phyloP scores from a whole-genome alignment of 2,888 invertebrate genomes.

The Drosophila robusta region DNA sequence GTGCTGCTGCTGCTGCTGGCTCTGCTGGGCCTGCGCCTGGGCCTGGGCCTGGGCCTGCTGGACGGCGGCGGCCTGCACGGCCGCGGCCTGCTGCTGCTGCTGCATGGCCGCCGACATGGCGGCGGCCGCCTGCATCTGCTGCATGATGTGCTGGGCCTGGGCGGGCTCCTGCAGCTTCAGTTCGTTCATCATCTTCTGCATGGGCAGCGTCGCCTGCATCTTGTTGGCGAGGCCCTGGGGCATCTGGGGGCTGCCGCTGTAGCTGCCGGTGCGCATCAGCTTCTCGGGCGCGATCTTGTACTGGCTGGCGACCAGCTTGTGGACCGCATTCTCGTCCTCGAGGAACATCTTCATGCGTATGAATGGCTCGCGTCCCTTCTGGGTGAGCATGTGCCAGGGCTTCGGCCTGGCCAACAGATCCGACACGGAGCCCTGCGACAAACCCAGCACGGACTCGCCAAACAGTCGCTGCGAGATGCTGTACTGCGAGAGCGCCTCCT shows the following conservation, averaged over 20 bases:
- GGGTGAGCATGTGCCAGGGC: slow-evolving; percentile 99
- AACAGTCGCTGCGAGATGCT: slow-evolving; percentile 99
- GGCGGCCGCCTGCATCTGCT: slow-evolving; percentile 86
- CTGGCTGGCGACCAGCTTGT: slow-evolving; percentile 97
- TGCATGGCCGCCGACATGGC: slow-evolving; percentile 85
- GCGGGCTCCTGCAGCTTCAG: slow-evolving; percentile 90
- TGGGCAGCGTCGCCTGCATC: slow-evolving; percentile 88
- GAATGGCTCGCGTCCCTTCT: slow-evolving; percentile 98
- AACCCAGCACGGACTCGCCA: slow-evolving; percentile 98
- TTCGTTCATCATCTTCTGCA: slow-evolving; percentile 91
- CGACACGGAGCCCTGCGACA: slow-evolving; percentile 98
- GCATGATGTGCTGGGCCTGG: slow-evolving; percentile 87
- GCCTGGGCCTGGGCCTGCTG: slow-evolving; percentile 69
- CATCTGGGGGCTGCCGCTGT: slow-evolving; percentile 92
- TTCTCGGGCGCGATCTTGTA: slow-evolving; percentile 99
- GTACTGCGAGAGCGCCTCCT: slow-evolving; percentile 97
- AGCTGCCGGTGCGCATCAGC: slow-evolving; percentile 97
- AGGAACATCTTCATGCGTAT: slow-evolving; percentile 99
- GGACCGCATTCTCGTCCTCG: slow-evolving; percentile 97
- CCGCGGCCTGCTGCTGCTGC: slow-evolving; percentile 76
- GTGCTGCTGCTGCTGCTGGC: slow-evolving; percentile 53
- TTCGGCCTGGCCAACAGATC: slow-evolving; percentile 98
- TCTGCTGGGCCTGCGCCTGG: slow-evolving; percentile 80
- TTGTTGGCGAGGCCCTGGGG: slow-evolving; percentile 89
- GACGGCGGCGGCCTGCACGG: slow-evolving; percentile 52